Conservation (phyloP, 2,888 invertebrate genomes). For the Leucophora obtusa region DNA sequence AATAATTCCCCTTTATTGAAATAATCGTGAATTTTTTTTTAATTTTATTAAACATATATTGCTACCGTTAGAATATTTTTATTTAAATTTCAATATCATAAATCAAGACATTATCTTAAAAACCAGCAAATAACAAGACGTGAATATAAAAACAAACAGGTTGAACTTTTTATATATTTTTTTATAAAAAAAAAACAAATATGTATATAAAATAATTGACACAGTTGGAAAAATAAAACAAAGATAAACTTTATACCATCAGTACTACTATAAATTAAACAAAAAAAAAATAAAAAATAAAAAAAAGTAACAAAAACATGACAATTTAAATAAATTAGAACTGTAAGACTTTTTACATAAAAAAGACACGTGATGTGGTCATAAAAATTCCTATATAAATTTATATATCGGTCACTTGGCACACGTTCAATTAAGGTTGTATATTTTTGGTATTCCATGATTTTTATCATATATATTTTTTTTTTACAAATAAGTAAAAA, state of each 20-base stretch:
- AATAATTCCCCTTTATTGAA: background rate
- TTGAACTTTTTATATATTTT: conserved; percentile 19
- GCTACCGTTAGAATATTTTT: conserved; percentile 49
- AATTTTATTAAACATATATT: conserved; percentile 4
- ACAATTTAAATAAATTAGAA: conserved; percentile 47
- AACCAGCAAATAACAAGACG: conserved; percentile 17
- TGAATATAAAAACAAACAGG: conserved; percentile 38
- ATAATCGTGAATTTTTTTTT: background rate
- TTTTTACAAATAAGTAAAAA: conserved; percentile 9
- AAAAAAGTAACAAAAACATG: conserved; percentile 11
- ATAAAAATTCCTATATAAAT: conserved; percentile 22
- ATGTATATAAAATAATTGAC: conserved; percentile 49
- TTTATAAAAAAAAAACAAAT: conserved; percentile 11
- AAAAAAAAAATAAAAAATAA: conserved; percentile 18
- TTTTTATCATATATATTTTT: conserved; percentile 20
- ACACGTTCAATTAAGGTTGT: conserved; percentile 46
- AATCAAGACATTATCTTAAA: conserved; percentile 56
- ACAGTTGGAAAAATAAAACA: conserved; percentile 27
- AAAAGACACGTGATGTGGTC: conserved; percentile 42
- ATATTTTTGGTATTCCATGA: conserved; percentile 23
- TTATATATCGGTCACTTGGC: conserved; percentile 57
- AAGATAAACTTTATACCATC: conserved; percentile 28
- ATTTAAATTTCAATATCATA: conserved; percentile 45
- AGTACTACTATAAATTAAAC: conserved; percentile 19
- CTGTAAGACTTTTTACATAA: conserved; percentile 47